phyloP scores from a whole-genome alignment of 2,888 invertebrate species.

The Lepidocyrtoides sp. region DNA sequence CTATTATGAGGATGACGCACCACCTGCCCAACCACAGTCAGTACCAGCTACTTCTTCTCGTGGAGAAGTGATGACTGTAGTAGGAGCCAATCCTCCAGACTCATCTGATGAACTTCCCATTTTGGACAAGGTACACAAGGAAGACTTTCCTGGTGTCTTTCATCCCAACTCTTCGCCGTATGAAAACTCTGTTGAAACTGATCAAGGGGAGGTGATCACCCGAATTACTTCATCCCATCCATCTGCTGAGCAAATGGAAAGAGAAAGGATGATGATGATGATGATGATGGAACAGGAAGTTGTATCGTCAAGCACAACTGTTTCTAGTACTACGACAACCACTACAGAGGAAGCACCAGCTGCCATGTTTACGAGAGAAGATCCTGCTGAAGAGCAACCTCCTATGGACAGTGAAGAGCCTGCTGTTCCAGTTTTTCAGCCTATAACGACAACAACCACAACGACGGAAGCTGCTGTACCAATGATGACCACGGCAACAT shows the following conservation, averaged over 20 bases:
- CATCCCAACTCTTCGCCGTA: neutral
- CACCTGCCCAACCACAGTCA: neutral
- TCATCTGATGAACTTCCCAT: constrained; percentile 44
- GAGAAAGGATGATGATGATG: too few relatives aligned
- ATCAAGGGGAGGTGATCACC: constrained; percentile 46
- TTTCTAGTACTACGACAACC: neutral
- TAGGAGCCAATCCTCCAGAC: neutral
- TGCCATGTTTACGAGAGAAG: constrained; percentile 11
- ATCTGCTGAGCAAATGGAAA: neutral
- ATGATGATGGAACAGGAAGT: too few relatives aligned
- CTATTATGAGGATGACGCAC: constrained; percentile 53
- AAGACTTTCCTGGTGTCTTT: constrained; percentile 68
- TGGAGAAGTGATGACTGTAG: neutral
- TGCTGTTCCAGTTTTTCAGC: constrained; percentile 13
- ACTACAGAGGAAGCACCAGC: neutral
- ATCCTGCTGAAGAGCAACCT: constrained; percentile 38
- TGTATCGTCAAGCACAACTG: neutral
- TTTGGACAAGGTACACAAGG: neutral
- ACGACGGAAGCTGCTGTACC: neutral
- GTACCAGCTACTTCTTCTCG: neutral
- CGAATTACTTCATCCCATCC: constrained; percentile 54
- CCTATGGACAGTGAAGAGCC: constrained; percentile 22
- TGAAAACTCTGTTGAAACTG: constrained; percentile 69
- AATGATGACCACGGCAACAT: constrained; percentile 17
- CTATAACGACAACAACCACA: neutral